Evolutionary conservation across 2,888 invertebrate species (phyloP).

Genomic region (Archaeoteleia sp.): DNA sequence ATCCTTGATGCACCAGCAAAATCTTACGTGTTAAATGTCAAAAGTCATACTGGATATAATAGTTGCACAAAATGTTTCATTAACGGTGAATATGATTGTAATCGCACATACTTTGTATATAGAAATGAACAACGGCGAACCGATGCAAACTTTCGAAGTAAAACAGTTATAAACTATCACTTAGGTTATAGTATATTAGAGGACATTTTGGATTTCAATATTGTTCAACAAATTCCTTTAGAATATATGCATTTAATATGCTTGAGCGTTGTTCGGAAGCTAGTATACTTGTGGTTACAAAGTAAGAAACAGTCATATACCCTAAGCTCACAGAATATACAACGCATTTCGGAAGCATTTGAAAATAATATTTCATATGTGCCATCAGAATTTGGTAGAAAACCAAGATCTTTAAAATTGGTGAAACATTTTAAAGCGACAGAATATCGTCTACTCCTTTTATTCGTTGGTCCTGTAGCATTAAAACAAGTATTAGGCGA

Average conservation of each 20-base stretch:
- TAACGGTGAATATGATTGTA: constrained; percentile 35
- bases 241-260: constrained; percentile 27
- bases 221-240: constrained; percentile 49
- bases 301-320: neutral
- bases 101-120: constrained; percentile 35
- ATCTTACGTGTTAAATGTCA: constrained; percentile 42
- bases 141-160: constrained; percentile 7
- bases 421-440: constrained; percentile 25
- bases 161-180: constrained; percentile 49
- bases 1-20: constrained; percentile 53
- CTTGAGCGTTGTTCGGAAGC: neutral
- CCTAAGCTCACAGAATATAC: neutral
- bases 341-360: neutral
- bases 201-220: constrained; percentile 48
- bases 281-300: neutral
- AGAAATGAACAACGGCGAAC: constrained; percentile 2
- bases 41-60: constrained; percentile 48
- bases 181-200: constrained; percentile 40
- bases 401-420: constrained; percentile 10
- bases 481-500: neutral
- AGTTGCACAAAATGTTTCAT: constrained; percentile 49
- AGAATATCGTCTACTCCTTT: constrained; percentile 18
- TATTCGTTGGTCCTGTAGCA: constrained; percentile 21
- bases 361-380: neutral
- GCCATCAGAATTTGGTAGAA: constrained; percentile 17